phyloP scores from a whole-genome alignment of 1,140 invertebrate species.

The Platorchestia sp. region DNA sequence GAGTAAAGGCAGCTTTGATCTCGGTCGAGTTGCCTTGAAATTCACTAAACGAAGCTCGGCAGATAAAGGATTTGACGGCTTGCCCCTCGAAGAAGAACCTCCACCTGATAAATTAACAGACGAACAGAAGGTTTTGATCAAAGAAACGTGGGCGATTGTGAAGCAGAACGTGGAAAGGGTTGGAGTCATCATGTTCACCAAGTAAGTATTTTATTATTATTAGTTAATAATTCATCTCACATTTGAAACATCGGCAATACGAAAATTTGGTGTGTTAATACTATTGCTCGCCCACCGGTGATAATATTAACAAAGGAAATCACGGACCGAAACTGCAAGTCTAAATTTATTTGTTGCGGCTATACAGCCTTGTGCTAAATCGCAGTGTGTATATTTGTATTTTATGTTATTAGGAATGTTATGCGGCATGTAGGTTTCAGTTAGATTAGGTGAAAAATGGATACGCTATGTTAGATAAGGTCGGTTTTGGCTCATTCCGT shows the following conservation, averaged over 20 bases:
- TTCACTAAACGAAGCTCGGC: constrained; percentile 16
- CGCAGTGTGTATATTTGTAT: too few species aligned
- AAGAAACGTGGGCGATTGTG: constrained; percentile 40
- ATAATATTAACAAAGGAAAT: too few species aligned
- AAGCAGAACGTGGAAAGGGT: constrained; percentile 36
- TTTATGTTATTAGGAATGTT: too few species aligned
- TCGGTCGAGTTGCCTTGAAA: background rate
- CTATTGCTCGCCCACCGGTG: too few species aligned
- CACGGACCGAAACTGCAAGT: too few species aligned
- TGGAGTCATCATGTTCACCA: constrained; percentile 17
- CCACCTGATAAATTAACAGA: constrained; percentile 4
- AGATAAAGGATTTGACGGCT: background rate
- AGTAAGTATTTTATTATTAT: background rate
- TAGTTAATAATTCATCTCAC: background rate
- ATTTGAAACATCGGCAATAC: background rate
- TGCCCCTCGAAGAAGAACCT: background rate
- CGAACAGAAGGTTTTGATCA: constrained; percentile 51
- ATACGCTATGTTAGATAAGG: too few species aligned
- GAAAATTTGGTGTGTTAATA: too few species aligned
- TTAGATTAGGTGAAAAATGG: too few species aligned
- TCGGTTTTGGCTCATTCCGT: too few species aligned
- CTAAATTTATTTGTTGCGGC: too few species aligned
- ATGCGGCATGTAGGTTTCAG: too few species aligned
- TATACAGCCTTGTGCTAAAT: too few species aligned
- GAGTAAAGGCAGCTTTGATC: constrained; percentile 34